Conservation (phyloP, 1,140 invertebrate genomes). For the Streblospio benedicti region DNA sequence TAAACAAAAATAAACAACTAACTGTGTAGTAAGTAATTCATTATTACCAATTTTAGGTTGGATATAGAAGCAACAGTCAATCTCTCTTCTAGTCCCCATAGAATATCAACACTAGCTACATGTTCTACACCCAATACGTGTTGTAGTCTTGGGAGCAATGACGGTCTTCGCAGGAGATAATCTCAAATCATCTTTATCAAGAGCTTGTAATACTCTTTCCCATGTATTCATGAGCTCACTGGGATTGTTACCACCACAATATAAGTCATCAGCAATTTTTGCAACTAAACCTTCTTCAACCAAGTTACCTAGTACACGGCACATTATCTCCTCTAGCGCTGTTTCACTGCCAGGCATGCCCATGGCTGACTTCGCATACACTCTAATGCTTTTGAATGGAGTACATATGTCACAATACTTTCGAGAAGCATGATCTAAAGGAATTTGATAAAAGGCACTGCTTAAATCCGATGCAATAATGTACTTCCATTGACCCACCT, state of each 20-base stretch:
- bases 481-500: slow-evolving; percentile 19
- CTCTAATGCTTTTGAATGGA: slow-evolving; percentile 15
- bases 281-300: slow-evolving; percentile 4
- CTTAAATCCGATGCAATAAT: slow-evolving; percentile 18
- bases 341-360: background rate
- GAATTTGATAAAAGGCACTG: slow-evolving; percentile 13
- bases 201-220: background rate
- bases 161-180: too few relatives aligned
- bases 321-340: slow-evolving; percentile 9
- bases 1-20: too few relatives aligned
- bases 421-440: slow-evolving; percentile 8
- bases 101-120: too few relatives aligned
- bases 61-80: too few relatives aligned
- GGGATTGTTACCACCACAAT: background rate
- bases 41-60: too few relatives aligned
- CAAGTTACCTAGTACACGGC: slow-evolving; percentile 13
- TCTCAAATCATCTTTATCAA: background rate
- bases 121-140: too few relatives aligned
- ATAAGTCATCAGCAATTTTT: background rate
- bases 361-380: slow-evolving; percentile 17
- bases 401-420: slow-evolving; percentile 19
- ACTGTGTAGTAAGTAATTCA: too few relatives aligned
- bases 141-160: too few relatives aligned
- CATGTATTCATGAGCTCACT: background rate
- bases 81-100: too few relatives aligned